Conservation (phyloP, 2,888 invertebrate species). For the Mactromeris polynyma region DNA sequence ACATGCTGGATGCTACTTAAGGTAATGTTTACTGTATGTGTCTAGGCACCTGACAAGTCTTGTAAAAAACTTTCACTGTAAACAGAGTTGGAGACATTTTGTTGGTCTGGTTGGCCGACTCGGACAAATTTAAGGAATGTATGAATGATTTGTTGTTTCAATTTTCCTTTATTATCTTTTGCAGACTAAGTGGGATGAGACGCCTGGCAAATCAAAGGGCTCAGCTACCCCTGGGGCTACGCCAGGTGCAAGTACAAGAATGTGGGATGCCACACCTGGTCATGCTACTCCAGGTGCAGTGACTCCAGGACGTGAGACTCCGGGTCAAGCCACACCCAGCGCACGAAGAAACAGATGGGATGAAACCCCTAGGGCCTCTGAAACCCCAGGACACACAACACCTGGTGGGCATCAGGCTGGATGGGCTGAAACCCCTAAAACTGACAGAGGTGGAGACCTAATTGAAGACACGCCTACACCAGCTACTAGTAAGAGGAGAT, state of each 20-base stretch:
- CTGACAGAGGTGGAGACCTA: conserved; percentile 91
- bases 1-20: too few relatives aligned
- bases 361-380: conserved; percentile 92
- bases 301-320: conserved; percentile 88
- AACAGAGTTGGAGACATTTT: too few relatives aligned
- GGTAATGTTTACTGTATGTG: too few relatives aligned
- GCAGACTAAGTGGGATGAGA: conserved; percentile 94
- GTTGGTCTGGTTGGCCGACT: too few relatives aligned
- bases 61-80: too few relatives aligned
- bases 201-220: conserved; percentile 92
- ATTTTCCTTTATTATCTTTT: neutral
- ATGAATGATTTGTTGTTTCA: too few relatives aligned
- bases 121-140: too few relatives aligned
- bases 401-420: conserved; percentile 92
- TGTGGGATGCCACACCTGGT: conserved; percentile 99
- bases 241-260: conserved; percentile 94
- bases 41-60: too few relatives aligned
- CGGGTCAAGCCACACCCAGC: conserved; percentile 87
- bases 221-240: conserved; percentile 91
- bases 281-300: conserved; percentile 95
- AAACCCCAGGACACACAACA: conserved; percentile 91
- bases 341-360: conserved; percentile 98
- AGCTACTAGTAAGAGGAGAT: conserved; percentile 96
- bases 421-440: conserved; percentile 99
- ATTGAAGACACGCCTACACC: conserved; percentile 97